Evolutionary conservation across 2,888 invertebrate genomes (phyloP), one percentile per base, ranked within the genome.

Genomic region (Crioceris asparagi): DNA sequence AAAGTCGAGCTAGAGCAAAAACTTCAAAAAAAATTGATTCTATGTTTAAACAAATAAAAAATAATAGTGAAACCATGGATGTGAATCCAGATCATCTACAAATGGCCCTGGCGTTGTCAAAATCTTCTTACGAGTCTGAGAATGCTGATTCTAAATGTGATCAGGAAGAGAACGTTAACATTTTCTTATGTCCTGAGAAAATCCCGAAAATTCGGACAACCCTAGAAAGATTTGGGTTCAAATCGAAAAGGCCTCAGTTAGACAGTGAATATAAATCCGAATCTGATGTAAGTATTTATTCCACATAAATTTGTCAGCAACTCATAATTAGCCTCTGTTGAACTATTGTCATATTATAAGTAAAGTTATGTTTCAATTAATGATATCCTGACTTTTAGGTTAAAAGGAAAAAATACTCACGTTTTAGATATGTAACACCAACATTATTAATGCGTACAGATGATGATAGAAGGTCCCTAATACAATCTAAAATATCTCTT

Each of bases 61-160:
- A 59, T 53, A 52, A 65, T 68, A 41, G 72, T 65, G 40, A 52
- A 59, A 44, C 62, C 60, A 51, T 66, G 35, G 75, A 78, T 56
- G 63, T 76, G 30, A 74, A 78, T 62, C 64, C 74, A 0, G 76
- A 79, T 49, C 74, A 81, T 47, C 60, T 80, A 42, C 77, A 79
- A 56, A 52, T 81, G 58, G 80, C 79, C 29, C 65, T 81, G 47
- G 78, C 78, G 10, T 56, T 81, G 39, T 79, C 80, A 2, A 73
- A 70, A 53, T 80, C 80, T 1, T 55, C 70, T 3, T 53, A 55
- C 41, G 52, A 55, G 25, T 45, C 45, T 39, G 44, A 46, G 32
- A 40, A 40, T 35, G 42, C 39, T n/a, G 38, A 41, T 29, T 18
- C 15, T 16, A 44, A 41, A 19, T 35, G 45, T 3, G 31, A 5